Evolutionary conservation across 2,888 invertebrate species (phyloP), one percentile per base, ranked within the genome.

Genomic region (Yponomeuta plumbellus): DNA sequence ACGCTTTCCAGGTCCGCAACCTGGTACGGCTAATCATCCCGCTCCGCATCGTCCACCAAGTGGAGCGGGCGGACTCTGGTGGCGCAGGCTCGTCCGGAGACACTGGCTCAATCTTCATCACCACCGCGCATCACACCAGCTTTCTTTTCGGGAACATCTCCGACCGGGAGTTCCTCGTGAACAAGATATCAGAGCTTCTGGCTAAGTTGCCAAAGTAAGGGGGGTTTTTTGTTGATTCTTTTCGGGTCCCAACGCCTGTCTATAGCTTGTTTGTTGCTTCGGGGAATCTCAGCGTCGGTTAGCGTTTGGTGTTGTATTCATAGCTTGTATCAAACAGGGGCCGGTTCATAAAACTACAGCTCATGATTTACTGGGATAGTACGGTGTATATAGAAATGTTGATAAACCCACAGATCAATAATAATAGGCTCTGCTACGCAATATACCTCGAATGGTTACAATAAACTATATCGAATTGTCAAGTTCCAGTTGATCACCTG

Each of bases 1-100:
- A 5, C 44, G 44, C 13, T 52, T 17, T n/a, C 20, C 78, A 97
- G 97, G 95, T 96, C 0, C 93, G 93, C 71, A 93, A 94, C 73
- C 91, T 97, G 76, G 97, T 98, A 11, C 95, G 95, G 70, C 86
- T 99, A n/a, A 96, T 97, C 0, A 95, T 98, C 78, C 98, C 98
- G 0, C 88, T 98, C 65, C 93, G 97, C 70, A 96, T 96, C 74
- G 95, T 98, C 8, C 92, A 94, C 80, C 91, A 91, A 76, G 95
- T 96, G 23, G 97, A 97, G 80, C 94, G 94, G 71, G 94, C 95
- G 0, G 95, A 96, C 71, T 94, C 94, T 57, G 94, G 94, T 26
- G 93, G 93, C 0, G 92, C 94, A 0, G 93, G 93, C 68, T 92
- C 93, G 5, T 92, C 94, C 0, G 94, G 93, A 22, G 90, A 89